These are phyloP conservation scores for Tortricodes alternella DNA, from an alignment of 2,888 invertebrate genomes.

Conservation along the genomic window DNA sequence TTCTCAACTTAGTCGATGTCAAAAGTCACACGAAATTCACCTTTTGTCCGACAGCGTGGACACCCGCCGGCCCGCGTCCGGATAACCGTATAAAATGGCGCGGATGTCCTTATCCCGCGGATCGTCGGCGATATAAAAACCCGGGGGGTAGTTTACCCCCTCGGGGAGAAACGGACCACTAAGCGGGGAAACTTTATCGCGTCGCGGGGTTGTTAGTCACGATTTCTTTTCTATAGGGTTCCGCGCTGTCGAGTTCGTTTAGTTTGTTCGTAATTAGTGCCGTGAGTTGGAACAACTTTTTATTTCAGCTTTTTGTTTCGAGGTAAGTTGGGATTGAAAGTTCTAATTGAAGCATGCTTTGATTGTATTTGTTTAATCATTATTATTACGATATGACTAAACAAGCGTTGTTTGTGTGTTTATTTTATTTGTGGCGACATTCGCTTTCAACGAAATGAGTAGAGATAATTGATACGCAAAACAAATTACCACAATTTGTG, in stretches of 20 bases:
- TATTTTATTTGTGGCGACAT: neutral
- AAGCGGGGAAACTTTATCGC: conserved; percentile 42
- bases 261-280: conserved; percentile 23
- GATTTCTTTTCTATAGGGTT: conserved; percentile 29
- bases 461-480: neutral
- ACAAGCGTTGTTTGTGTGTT: neutral
- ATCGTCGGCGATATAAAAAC: conserved; percentile 61
- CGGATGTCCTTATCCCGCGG: conserved; percentile 68
- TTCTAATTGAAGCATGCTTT: neutral
- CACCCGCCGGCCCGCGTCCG: conserved; percentile 42
- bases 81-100: conserved; percentile 65
- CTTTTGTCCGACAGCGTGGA: conserved; percentile 30
- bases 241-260: conserved; percentile 19
- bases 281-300: neutral
- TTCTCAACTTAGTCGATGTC: neutral
- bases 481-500: conserved; percentile 23
- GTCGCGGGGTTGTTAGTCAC: conserved; percentile 33
- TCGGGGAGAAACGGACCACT: conserved; percentile 35
- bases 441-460: neutral
- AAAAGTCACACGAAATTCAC: conserved; percentile 1
- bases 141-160: too few relatives aligned
- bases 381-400: neutral
- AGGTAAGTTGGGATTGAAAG: neutral
- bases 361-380: neutral
- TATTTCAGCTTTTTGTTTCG: neutral